Evolutionary conservation across 2,113 vertebrate genomes (phyloP), one percentile per base, ranked within the genome.

Genomic region (Indicator maculatus): DNA sequence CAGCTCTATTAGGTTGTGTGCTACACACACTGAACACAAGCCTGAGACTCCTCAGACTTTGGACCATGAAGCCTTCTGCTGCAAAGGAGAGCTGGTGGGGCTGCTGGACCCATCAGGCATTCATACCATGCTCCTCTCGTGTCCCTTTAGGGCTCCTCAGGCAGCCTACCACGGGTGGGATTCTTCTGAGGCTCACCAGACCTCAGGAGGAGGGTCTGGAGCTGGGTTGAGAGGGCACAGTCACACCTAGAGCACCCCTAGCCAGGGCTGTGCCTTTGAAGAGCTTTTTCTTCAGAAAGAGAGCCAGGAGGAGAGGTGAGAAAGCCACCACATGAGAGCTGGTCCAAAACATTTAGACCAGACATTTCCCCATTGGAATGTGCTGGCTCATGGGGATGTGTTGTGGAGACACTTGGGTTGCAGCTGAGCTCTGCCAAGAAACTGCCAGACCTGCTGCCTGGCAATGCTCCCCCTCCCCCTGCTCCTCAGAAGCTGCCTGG

Each of bases 331-430:
- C 95, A 94, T 84, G 82, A 95, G 91, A 96, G 87, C 63, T 94
- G 93, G 77, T 95, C 93, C 93, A 95, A 93, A 96, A 91, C 91
- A 77, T 85, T 96, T 96, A 96, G 94, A 96, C 94, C 94, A 96
- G 95, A 96, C 95, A 96, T 96, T 96, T 96, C 94, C 90, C 88
- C 86, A 82, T 92, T 45, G 96, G 96, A 96, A 96, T 96, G 95
- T 96, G 95, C 96, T 95, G 94, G 94, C 95, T 96, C 91, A 94
- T 94, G 9, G 16, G 7, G 13, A 76, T 83, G 89, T 95, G 94
- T 96, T 85, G 78, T 80, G 90, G 90, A 96, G 96, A 96, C 78
- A 0, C 74, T 90, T 96, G 85, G 95, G 94, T 94, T 92, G 87
- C 71, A 30, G 31, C 33, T 4, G 1, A 71, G 67, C 65, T 15